A percentile compares a stretch with the other conserved stretches of the same genome.
phyloP scores from a whole-genome alignment of 1,140 invertebrate genomes.

The Oryctes rhinoceros region DNA sequence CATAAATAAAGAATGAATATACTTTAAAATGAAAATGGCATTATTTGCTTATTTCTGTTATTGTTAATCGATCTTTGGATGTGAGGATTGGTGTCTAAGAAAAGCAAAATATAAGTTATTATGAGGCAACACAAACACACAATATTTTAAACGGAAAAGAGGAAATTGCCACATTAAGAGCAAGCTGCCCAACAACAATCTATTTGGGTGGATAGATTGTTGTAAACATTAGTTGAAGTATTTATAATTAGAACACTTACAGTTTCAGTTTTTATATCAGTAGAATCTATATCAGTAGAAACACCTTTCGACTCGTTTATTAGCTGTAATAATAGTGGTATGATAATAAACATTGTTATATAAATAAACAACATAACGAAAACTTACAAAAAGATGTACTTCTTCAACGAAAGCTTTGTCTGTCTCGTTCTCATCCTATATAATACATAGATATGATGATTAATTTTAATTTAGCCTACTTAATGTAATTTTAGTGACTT shows the following conservation, averaged over 20 bases:
- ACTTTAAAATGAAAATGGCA: too few relatives aligned
- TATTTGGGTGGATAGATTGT: neutral
- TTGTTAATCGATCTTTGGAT: too few relatives aligned
- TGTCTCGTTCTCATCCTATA: neutral
- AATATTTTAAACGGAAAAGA: too few relatives aligned
- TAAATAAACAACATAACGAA: neutral
- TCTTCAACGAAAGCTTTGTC: constrained; percentile 11
- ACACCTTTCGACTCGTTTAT: neutral
- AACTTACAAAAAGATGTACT: constrained; percentile 23
- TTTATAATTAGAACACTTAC: neutral
- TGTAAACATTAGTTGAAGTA: neutral
- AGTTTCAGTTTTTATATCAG: neutral
- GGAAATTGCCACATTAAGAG: too few relatives aligned
- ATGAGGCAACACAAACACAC: too few relatives aligned
- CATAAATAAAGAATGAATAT: too few relatives aligned
- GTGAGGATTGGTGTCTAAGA: too few relatives aligned
- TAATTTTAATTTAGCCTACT: neutral
- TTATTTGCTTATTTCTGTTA: too few relatives aligned
- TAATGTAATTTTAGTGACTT: neutral
- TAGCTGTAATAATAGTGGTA: neutral
- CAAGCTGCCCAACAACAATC: too few relatives aligned
- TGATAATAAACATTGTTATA: neutral
- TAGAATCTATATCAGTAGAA: neutral
- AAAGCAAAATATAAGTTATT: too few relatives aligned
- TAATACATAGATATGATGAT: neutral